phyloP scores from a whole-genome alignment of 2,797 vertebrate species.

The Semaprochilodus insignis region DNA sequence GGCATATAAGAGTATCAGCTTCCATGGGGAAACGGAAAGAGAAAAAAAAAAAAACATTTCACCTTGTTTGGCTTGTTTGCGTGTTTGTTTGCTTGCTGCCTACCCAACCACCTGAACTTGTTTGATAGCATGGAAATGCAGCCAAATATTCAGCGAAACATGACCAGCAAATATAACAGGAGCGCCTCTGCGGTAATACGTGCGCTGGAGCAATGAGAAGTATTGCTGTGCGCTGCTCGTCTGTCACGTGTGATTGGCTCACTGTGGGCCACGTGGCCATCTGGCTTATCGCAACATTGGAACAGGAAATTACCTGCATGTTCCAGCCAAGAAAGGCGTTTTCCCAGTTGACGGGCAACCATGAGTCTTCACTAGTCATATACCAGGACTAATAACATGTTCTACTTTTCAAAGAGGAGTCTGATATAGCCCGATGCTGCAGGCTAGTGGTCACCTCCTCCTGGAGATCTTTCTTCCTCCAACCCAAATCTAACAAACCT shows the following conservation, averaged over 20 bases:
- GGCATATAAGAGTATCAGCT: neutral
- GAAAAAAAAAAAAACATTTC: conserved; percentile 8
- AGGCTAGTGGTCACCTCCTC: too few relatives aligned
- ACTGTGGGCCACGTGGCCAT: conserved; percentile 4
- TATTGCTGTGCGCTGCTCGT: neutral
- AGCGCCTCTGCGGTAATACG: conserved; percentile 2
- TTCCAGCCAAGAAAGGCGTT: neutral
- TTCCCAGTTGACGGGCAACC: neutral
- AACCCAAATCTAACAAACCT: too few relatives aligned
- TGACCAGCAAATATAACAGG: conserved; percentile 31
- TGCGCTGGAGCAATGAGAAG: neutral
- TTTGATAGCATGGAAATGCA: conserved; percentile 35
- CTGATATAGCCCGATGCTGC: neutral
- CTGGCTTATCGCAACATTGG: conserved; percentile 10
- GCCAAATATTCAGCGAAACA: conserved; percentile 40
- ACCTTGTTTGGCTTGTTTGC: conserved; percentile 34
- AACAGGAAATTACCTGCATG: conserved; percentile 18
- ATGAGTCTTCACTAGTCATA: neutral
- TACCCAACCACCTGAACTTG: conserved; percentile 39
- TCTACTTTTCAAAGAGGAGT: too few relatives aligned
- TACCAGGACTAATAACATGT: neutral
- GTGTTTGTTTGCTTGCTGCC: conserved; percentile 36
- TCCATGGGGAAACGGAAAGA: neutral
- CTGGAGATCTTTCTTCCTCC: too few relatives aligned
- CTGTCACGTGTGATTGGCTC: neutral